Base-by-base conservation (phyloP, 2,888 invertebrate genomes). In the Choristoneura rosaceana region DNA sequence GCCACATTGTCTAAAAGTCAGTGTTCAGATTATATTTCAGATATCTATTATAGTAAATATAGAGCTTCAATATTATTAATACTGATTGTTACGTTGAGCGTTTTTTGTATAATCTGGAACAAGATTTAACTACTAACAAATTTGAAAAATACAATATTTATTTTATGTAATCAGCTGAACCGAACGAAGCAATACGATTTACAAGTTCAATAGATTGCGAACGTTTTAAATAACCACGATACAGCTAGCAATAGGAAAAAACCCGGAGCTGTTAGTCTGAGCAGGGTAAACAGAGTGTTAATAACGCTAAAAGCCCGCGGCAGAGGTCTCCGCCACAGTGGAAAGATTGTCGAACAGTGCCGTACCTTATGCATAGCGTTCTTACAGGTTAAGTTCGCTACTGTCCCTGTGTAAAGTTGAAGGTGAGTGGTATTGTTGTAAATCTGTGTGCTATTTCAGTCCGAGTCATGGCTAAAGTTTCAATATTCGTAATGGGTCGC, bases 401-500 rank as follows among this genome's bases (percentile, higher is more conserved):
- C n/a, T 47, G 47, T 43, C 9, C 15, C 52, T 9, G 52, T 5
- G 52, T 15, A 4, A 17, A 17, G 17, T 55, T 2, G 4, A 33
- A 25, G 33, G 58, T 9, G 58, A 2, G 25, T 12, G 14, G 34
- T 38, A 43, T 17, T 41, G 41, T 17, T 43, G 41, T 15, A 12
- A 43, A 9, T 66, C 70, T 71, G 65, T 71, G 65, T 45, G 43
- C 41, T 70, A 5, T 41, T 25, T 15, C 8, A 50, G 41, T 9
- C 17, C 9, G 17, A 58, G 70, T 50, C 64, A 65, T 47, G 73
- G 45, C 58, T 62, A 65, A 52, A 61, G 58, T 70, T 74, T 70
- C 74, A 74, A 74, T 70, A 74, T 74, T 70, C 74, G 70, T 74
- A 74, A 74, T 74, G 74, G 74, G 12, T 58, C 45, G 67, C 73